Evolutionary conservation across 2,797 vertebrate genomes (phyloP).

Genomic region (Lepilemur ruficaudatus): DNA sequence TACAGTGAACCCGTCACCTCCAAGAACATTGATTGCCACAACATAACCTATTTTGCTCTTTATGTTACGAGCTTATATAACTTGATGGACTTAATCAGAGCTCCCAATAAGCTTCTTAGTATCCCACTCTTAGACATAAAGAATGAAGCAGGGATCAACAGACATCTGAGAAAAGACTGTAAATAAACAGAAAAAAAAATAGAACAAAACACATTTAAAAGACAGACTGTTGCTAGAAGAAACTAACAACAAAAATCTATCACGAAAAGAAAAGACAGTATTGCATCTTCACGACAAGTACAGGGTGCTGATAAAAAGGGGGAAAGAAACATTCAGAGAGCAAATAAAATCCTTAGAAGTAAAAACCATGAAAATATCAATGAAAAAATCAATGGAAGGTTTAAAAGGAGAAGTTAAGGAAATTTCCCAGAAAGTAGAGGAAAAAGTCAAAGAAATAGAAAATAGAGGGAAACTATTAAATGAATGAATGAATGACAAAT

Average conservation of each 20-base stretch:
- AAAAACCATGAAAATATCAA: not conserved
- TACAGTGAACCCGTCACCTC: not conserved
- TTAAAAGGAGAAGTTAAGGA: not conserved
- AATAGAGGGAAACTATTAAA: not conserved
- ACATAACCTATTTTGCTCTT: not conserved
- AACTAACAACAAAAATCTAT: not conserved
- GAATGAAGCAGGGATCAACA: not conserved
- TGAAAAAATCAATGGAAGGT: not conserved
- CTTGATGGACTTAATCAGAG: not conserved
- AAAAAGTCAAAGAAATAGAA: not conserved
- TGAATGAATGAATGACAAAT: not conserved
- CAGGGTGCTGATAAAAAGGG: not conserved
- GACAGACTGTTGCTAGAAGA: not conserved
- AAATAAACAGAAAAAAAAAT: not conserved
- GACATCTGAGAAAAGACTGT: not conserved
- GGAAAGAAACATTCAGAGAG: not conserved
- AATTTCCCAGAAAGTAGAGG: not conserved
- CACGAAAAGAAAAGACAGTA: not conserved
- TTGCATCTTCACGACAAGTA: not conserved
- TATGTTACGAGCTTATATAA: not conserved
- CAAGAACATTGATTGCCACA: not conserved
- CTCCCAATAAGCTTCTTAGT: not conserved
- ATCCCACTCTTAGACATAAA: not conserved
- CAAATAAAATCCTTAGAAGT: not conserved
- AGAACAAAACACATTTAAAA: not conserved